These are phyloP conservation scores for Henicopernis longicauda DNA, from an alignment of 2,113 vertebrate species.

Conservation along the genomic window DNA sequence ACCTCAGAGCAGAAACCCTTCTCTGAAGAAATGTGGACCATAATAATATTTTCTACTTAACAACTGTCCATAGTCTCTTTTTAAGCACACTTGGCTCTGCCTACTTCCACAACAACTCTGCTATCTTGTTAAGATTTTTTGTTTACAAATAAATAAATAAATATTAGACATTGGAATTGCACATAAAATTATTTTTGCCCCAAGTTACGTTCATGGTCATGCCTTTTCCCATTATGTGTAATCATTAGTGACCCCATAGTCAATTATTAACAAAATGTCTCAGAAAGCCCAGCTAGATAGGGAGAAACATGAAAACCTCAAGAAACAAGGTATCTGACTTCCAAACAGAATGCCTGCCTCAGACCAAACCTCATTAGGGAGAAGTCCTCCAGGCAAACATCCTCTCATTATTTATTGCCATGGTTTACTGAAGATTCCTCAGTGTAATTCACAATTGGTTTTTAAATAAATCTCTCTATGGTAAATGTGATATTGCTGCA, in stretches of 20 bases:
- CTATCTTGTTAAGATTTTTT: background rate
- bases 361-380: conserved; percentile 32
- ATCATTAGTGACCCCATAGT: background rate
- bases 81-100: background rate
- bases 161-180: background rate
- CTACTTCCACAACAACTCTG: background rate
- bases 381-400: conserved; percentile 35
- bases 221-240: background rate
- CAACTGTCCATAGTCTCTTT: background rate
- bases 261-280: background rate
- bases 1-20: background rate
- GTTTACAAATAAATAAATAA: background rate
- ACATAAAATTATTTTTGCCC: background rate
- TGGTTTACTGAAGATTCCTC: conserved; percentile 36
- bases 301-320: background rate
- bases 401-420: conserved; percentile 46
- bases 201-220: background rate
- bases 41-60: background rate
- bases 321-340: conserved; percentile 6
- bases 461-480: conserved; percentile 29
- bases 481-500: background rate
- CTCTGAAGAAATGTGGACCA: background rate
- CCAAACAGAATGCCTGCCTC: background rate
- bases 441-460: background rate
- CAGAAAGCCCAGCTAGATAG: background rate